These are phyloP conservation scores for Zaprionus lineosus DNA, from an alignment of 2,888 invertebrate species.

Conservation along the genomic window DNA sequence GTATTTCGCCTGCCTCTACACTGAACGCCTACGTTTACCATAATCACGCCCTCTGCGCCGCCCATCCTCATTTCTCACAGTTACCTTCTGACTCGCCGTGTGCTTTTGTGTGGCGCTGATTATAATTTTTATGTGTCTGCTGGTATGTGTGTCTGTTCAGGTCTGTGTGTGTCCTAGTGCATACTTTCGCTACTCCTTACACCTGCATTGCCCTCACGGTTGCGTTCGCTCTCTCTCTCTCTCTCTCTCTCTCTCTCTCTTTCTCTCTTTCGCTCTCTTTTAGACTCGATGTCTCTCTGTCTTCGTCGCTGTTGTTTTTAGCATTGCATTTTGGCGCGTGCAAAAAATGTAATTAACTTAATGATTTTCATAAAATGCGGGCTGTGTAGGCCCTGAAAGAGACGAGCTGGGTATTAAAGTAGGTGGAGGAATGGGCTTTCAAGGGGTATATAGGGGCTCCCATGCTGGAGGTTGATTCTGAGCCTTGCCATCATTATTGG, in stretches of 20 bases:
- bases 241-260: background rate
- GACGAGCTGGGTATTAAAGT: background rate
- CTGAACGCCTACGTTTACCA: background rate
- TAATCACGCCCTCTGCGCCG: background rate
- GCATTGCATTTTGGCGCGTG: slow-evolving; percentile 59
- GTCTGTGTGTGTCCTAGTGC: slow-evolving; percentile 7
- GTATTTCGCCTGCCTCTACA: background rate
- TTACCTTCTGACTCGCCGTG: slow-evolving; percentile 68
- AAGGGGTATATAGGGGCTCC: background rate
- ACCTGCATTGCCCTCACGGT: slow-evolving; percentile 13
- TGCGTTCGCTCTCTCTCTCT: background rate
- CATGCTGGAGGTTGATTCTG: background rate
- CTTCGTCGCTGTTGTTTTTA: slow-evolving; percentile 36
- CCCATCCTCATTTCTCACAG: slow-evolving; percentile 8
- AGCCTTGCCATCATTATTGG: slow-evolving; percentile 55
- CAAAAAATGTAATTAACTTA: slow-evolving; percentile 81
- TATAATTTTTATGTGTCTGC: slow-evolving; percentile 71
- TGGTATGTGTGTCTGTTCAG: slow-evolving; percentile 23
- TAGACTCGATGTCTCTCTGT: slow-evolving; percentile 1
- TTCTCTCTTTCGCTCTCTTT: too few species aligned
- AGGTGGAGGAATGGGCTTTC: slow-evolving; percentile 4
- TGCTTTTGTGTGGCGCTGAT: slow-evolving; percentile 77
- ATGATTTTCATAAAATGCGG: slow-evolving; percentile 76
- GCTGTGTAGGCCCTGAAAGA: slow-evolving; percentile 16
- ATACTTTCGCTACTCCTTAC: slow-evolving; percentile 19